Evolutionary conservation across 2,797 vertebrate genomes (phyloP), one percentile per base, ranked within the genome.

Genomic region (Takifugu rubripes): DNA sequence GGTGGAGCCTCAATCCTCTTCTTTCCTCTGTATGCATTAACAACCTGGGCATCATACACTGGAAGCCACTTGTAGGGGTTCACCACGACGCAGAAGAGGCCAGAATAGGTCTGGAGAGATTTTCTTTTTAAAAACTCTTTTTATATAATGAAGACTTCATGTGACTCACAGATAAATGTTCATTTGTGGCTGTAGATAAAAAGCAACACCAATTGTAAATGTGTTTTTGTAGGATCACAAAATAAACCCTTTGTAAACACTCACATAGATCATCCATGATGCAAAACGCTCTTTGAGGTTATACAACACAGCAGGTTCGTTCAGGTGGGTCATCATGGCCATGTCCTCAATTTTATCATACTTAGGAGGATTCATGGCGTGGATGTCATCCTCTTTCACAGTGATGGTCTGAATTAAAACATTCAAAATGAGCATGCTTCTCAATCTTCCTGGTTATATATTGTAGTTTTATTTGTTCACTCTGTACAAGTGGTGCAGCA

Each of bases 11-110:
- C 80, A 67, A 92, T 27, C 29, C 81, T 78, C 68, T 83, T 83
- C 8, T 83, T 83, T 21, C 80, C 80, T 36, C 80, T 83, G 68
- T 83, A 83, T 46, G 58, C 72, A 0, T 0, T 49, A 0, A 83
- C 80, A 70, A 74, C 70, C 10, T 42, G 1, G 61, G 66, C 31
- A 44, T 83, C 75, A 8, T 83, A 80, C 0, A 93, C 92, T 0
- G 93, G 93, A 79, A 94, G 85, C 93, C 91, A 93, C 82, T 93
- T 93, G 85, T 94, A 94, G 72, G 93, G 93, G 68, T 94, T 94
- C 77, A 94, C 84, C 0, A 92, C 93, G 69, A 94, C 89, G 93
- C 49, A 51, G 16, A 51, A 51, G 7, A 51, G 26, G 9, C 49
- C 49, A 51, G 49, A 66, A 93, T 52, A 95, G 21, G 93, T 95